phyloP scores from a whole-genome alignment of 2,113 vertebrate genomes.

The Cochlearius cochlearius region DNA sequence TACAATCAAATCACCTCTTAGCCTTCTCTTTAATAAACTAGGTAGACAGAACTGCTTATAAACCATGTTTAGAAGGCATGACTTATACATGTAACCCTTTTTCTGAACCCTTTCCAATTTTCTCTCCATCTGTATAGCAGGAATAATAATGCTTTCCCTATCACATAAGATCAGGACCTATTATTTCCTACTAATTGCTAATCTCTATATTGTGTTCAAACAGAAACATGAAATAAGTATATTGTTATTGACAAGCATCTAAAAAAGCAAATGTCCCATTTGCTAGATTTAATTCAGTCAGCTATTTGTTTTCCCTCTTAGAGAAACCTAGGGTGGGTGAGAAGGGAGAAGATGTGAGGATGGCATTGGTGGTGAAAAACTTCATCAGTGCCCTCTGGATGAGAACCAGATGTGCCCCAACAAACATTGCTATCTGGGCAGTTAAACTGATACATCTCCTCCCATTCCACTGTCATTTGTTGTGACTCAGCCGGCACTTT shows the following conservation, averaged over 20 bases:
- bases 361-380: neutral
- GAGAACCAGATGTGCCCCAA: neutral
- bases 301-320: neutral
- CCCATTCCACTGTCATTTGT: neutral
- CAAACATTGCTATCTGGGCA: neutral
- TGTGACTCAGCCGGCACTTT: constrained; percentile 30
- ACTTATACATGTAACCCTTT: constrained; percentile 23
- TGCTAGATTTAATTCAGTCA: neutral
- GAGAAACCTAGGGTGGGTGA: neutral
- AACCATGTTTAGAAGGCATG: constrained; percentile 13
- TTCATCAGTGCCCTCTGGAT: neutral
- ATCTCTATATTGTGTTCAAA: constrained; percentile 12
- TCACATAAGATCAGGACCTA: neutral
- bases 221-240: neutral
- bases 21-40: neutral
- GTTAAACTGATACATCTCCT: neutral
- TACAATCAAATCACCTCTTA: neutral
- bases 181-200: constrained; percentile 19
- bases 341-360: neutral
- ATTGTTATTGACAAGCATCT: neutral
- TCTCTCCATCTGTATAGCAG: neutral
- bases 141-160: neutral
- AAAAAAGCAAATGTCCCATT: neutral
- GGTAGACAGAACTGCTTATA: neutral
- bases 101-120: constrained; percentile 13